phyloP scores from a whole-genome alignment of 2,888 invertebrate genomes.

The Clunio marinus region DNA sequence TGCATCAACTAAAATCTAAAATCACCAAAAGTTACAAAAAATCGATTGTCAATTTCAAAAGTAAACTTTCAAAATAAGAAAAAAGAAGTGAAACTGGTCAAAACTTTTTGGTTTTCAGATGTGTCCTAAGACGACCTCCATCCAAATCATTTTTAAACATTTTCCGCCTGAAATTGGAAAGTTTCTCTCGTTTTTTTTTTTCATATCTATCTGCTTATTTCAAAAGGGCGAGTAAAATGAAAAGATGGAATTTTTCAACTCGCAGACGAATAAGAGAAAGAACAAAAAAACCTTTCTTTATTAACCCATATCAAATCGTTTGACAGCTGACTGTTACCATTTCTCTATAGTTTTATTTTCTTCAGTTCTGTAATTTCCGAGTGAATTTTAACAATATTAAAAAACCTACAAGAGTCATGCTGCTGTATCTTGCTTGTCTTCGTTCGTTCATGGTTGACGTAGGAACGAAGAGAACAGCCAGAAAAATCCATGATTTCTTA shows the following conservation, averaged over 20 bases:
- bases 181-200: not conserved
- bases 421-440: conserved; percentile 13
- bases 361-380: conserved; percentile 25
- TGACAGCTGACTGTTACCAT: conserved; percentile 50
- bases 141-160: conserved; percentile 27
- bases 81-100: not conserved
- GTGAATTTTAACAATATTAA: conserved; percentile 12
- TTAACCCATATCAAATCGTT: conserved; percentile 53
- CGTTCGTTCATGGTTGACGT: not conserved
- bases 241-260: conserved; percentile 2
- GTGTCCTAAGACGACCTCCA: not conserved
- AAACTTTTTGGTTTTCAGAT: not conserved
- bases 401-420: conserved; percentile 22
- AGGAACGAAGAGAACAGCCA: not conserved
- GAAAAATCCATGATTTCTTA: conserved; percentile 26
- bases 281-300: conserved; percentile 41
- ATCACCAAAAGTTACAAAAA: not conserved
- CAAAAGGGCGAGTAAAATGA: not conserved
- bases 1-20: not conserved
- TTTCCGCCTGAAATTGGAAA: conserved; percentile 30
- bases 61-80: not conserved
- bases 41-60: no score
- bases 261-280: not conserved
- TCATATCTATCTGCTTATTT: no score
- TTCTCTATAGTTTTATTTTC: conserved; percentile 22